A percentile compares a stretch with the other conserved stretches of the same genome.
phyloP scores from a whole-genome alignment of 1,140 invertebrate species.

The Aphidius ervi region DNA sequence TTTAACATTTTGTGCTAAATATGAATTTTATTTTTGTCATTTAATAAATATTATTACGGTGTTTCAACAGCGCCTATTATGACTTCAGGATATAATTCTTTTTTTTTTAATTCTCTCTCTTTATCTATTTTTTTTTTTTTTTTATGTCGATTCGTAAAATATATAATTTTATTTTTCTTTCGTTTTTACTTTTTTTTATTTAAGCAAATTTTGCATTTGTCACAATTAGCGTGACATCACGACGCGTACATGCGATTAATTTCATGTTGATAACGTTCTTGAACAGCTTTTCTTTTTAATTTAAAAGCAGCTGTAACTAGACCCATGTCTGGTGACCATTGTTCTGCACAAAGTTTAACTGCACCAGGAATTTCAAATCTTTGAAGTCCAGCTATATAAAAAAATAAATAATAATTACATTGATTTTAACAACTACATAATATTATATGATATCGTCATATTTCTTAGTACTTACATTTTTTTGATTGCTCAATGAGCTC shows the following conservation, averaged over 20 bases:
- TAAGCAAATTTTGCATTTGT: slow-evolving; percentile 13
- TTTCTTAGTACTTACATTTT: slow-evolving; percentile 65
- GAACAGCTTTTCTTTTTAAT: slow-evolving; percentile 91
- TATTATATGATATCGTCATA: not conserved
- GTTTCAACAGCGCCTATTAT: no score
- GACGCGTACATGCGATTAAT: slow-evolving; percentile 91
- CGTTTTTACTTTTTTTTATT: not conserved
- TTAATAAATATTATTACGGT: no score
- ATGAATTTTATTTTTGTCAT: no score
- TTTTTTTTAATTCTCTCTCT: no score
- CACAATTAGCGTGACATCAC: slow-evolving; percentile 55
- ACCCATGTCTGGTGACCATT: slow-evolving; percentile 95
- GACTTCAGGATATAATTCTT: no score
- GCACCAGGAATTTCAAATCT: slow-evolving; percentile 91
- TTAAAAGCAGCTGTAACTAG: slow-evolving; percentile 97
- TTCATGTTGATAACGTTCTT: slow-evolving; percentile 84
- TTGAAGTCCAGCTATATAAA: slow-evolving; percentile 67
- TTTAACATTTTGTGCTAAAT: no score
- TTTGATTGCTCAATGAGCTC: slow-evolving; percentile 76
- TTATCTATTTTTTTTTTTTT: not conserved
- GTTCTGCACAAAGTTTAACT: slow-evolving; percentile 80
- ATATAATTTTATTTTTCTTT: no score
- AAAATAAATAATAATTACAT: not conserved
- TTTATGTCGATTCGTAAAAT: not conserved
- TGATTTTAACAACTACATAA: not conserved